Percentiles rank a stretch among this genome's conserved stretches.
Evolutionary conservation across 2,113 vertebrate species (phyloP).

Genomic region (Ochotona curzoniae): DNA sequence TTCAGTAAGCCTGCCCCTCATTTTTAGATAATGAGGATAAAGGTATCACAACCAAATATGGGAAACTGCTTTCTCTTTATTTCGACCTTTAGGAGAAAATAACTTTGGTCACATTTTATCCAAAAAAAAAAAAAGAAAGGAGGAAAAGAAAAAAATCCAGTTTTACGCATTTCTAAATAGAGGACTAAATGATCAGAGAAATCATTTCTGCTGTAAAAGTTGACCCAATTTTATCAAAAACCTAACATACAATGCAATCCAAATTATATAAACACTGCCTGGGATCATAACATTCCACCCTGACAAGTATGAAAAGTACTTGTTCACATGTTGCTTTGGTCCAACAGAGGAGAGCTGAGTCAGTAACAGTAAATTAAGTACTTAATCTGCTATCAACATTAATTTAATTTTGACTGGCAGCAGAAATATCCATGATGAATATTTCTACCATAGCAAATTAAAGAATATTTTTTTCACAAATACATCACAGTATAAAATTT

Average conservation of each 20-base stretch:
- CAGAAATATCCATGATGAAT: conserved; percentile 64
- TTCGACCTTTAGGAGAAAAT: conserved; percentile 75
- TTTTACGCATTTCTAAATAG: conserved; percentile 72
- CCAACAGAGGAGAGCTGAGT: conserved; percentile 68
- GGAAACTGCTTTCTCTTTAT: conserved; percentile 79
- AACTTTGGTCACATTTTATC: conserved; percentile 78
- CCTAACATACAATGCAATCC: conserved; percentile 56
- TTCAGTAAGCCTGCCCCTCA: conserved; percentile 58
- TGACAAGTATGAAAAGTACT: conserved; percentile 45
- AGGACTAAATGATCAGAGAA: conserved; percentile 73
- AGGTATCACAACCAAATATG: conserved; percentile 72
- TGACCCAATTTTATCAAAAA: conserved; percentile 72
- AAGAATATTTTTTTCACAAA: conserved; percentile 68
- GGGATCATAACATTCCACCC: conserved; percentile 47
- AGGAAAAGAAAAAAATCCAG: conserved; percentile 42
- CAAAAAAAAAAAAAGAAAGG: conserved; percentile 20
- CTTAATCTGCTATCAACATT: conserved; percentile 55
- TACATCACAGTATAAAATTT: conserved; percentile 75
- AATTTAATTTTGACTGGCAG: conserved; percentile 52
- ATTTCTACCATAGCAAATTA: conserved; percentile 66
- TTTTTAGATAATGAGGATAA: conserved; percentile 72
- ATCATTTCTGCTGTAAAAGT: conserved; percentile 74
- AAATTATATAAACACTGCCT: conserved; percentile 68
- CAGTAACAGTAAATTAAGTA: conserved; percentile 61
- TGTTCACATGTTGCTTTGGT: conserved; percentile 72